Percentiles rank a stretch among this genome's conserved stretches.
Evolutionary conservation across 2,113 vertebrate genomes (phyloP).

Genomic region (Neolamprologus tretocephalus): DNA sequence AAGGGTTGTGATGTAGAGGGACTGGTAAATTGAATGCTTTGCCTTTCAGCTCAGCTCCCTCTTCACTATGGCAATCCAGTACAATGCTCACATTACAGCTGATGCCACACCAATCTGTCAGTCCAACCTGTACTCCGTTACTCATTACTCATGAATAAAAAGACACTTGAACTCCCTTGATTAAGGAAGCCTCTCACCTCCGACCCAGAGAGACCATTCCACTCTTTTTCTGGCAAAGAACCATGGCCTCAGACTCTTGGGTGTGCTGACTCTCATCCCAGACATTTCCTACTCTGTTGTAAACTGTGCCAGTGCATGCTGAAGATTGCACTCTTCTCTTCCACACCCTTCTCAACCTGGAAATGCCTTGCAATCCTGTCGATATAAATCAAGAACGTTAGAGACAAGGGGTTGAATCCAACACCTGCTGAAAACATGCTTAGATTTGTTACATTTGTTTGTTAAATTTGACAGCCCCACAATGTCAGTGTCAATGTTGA

Average conservation of each 20-base stretch:
- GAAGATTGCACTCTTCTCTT: not conserved
- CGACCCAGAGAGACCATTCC: not conserved
- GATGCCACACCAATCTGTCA: not conserved
- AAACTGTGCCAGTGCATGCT: not conserved
- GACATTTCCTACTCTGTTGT: not conserved
- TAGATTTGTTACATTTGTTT: not conserved
- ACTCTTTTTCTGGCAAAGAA: not conserved
- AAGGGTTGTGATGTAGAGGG: not conserved
- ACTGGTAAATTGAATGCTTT: not conserved
- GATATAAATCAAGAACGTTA: not conserved
- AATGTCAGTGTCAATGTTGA: not conserved
- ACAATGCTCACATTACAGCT: not conserved
- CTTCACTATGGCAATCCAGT: not conserved
- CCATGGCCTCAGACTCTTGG: not conserved
- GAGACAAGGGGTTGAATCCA: not conserved
- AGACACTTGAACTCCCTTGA: not conserved
- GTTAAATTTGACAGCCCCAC: not conserved
- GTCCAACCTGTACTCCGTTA: not conserved
- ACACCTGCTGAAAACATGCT: not conserved
- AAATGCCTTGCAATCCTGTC: not conserved
- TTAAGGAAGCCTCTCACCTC: not conserved
- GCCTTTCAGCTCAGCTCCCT: not conserved
- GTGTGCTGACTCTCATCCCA: not conserved
- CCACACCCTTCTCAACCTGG: not conserved
- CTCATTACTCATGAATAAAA: not conserved